Evolutionary conservation across 2,797 vertebrate genomes (phyloP), one percentile per base, ranked within the genome.

Genomic region (Sternarchorhynchus goeldii): DNA sequence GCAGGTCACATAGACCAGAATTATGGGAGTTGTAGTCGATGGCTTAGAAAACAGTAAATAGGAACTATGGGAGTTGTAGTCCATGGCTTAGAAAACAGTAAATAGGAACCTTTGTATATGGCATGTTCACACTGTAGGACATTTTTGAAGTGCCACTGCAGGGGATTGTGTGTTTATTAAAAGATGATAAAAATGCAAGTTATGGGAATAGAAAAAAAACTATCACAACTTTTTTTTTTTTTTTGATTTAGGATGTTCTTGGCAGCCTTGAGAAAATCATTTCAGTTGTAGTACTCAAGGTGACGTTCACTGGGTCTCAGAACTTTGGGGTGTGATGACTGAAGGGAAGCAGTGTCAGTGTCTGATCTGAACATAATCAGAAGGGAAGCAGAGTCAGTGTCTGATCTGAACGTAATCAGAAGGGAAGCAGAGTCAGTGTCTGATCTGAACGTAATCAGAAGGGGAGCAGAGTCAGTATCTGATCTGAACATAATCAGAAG

Each of bases 221-320:
- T 39, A 39, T 3, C 14, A 34, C 31, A 34, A 6, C 45, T 12
- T 50, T 50, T 50, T 34, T 17, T 3, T 0, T 14, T 6, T 5
- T 3, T 7, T 41, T 65, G 0, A 20, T 25, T 16, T 17, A 10
- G 20, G 50, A 50, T 69, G 14, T 29, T 20, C 65, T 67, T 57
- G 12, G 31, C 36, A 36, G 63, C 75, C 58, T 59, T 6, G 62
- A 59, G 18, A 76, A 65, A 20, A 66, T 58, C 18, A 39, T 34
- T 70, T 60, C 29, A 5, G 18, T 17, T 10, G 32, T n/a, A 58
- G 76, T 64, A 58, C 67, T 55, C 12, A 17, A 77, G 39, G 63
- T 45, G 6, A 32, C 6, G 34, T 41, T 34, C 41, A 62, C 58
- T 60, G 66, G 57, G 66, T 63, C 75, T 70, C 75, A 32, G 75